Base-by-base conservation (phyloP, 2,888 invertebrate species). In the Esperia sulphurella region DNA sequence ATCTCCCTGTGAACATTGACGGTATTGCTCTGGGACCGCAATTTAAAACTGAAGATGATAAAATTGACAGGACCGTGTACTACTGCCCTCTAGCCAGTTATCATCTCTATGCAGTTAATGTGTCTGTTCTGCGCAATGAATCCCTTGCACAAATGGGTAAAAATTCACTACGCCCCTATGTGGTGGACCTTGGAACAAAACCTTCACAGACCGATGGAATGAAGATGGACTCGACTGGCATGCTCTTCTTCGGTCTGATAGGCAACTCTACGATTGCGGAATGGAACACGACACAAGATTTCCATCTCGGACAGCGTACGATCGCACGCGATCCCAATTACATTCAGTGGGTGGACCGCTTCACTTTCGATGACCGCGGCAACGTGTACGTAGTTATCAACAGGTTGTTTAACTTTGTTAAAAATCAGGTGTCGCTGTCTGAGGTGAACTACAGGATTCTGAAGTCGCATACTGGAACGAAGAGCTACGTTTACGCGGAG, bases 291-390 rank as follows among this genome's bases (percentile, higher is more conserved):
- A 90, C 87, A 28, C 74, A 83, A 21, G 83, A 91, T 40, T 92
- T 93, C 64, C 85, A 84, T 41, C 81, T 81, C 49, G 92, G 92
- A 14, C 93, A 93, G 71, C 90, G 91, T 39, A 89, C 93, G 28
- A 92, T 95, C 51, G 92, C 93, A 4, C 90, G 92, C 58, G 94
- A 95, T 71, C 87, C 91, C 41, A 90, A 89, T 50, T 92, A 91
- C 63, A 91, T 94, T 56, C 94, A 95, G 71, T 95, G 95, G 95
- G 91, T 93, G 0, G 94, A 93, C 65, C 91, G 93, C 3, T 94
- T 94, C 70, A 90, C 92, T 50, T 93, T 94, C 63, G 94, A 94
- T 66, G 89, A 90, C 51, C 76, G 82, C 45, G 94, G 94, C 29
- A 92, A 92, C 65, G 77, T 94, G 7, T 94, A 92, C 70, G 92